Evolutionary conservation across 2,888 invertebrate species (phyloP), one percentile per base, ranked within the genome.

Genomic region (Epinotia brunnichana): DNA sequence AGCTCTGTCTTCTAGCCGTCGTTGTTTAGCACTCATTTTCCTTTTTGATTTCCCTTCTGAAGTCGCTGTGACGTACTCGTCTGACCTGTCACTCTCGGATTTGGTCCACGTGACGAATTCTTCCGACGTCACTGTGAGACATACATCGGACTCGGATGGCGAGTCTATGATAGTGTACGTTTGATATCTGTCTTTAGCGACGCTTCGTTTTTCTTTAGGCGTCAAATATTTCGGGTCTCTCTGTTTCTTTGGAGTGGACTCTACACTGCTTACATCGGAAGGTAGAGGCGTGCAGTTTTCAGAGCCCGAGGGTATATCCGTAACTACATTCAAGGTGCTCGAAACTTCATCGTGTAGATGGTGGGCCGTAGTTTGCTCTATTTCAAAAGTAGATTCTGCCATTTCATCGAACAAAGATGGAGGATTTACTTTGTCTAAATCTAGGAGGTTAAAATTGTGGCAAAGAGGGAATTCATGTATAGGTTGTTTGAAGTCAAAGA

Each of bases 151-250:
- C 59, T 89, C 90, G 0, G 87, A 79, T 1, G 84, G 85, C 3
- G 84, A 85, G 70, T 95, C 95, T 0, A 95, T 95, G 54, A 97
- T 96, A 0, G 97, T 97, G 83, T 97, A 97, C 0, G 97, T 97
- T 84, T 96, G 96, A 83, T 95, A 97, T 74, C 97, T 94, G 79
- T 97, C 97, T 83, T 96, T 96, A 2, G 96, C 95, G 51, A 96
- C 86, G 77, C 95, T 95, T 54, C 97, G 91, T 81, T 96, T 96
- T 83, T 97, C 97, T 85, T 96, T 97, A 0, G 97, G 96, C 0
- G 97, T 97, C 73, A 96, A 82, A 66, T 90, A 92, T 57, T 90
- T 86, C 1, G 88, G 82, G 78, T 90, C 90, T 69, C 90, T 87
- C 39, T 93, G 93, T 80, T 94, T 95, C 77, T 95, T 96, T 0